Evolutionary conservation across 2,888 invertebrate genomes (phyloP).

Genomic region (Thelaira solivaga): DNA sequence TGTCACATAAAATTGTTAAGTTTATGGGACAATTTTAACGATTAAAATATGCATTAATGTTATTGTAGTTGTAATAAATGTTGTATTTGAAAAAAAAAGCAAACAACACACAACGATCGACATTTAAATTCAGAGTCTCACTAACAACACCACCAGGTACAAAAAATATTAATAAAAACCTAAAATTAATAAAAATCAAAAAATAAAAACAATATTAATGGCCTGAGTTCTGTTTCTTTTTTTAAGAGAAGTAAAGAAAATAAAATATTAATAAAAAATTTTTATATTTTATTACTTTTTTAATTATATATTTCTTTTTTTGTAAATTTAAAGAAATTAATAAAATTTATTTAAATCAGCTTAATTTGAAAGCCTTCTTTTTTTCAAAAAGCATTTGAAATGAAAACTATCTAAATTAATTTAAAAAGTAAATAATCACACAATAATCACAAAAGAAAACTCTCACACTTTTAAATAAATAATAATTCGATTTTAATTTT

Average conservation of each 20-base stretch:
- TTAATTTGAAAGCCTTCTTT: too few species aligned
- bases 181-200: too few species aligned
- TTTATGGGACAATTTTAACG: constrained; percentile 60
- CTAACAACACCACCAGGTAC: background rate
- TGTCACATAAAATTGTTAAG: constrained; percentile 59
- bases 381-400: too few species aligned
- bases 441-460: background rate
- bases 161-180: background rate
- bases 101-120: constrained; percentile 3
- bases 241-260: too few species aligned
- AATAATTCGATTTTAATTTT: background rate
- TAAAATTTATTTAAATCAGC: constrained; percentile 48
- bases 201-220: too few species aligned
- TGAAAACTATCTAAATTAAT: constrained; percentile 17
- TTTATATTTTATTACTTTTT: constrained; percentile 6
- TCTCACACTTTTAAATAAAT: background rate
- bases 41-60: constrained; percentile 57
- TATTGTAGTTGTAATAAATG: constrained; percentile 28
- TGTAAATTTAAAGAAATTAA: constrained; percentile 32
- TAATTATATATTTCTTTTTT: constrained; percentile 29
- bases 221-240: too few species aligned
- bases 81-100: background rate
- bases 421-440: constrained; percentile 26
- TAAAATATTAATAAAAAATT: too few species aligned
- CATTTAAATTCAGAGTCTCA: background rate